A percentile compares a stretch with the other conserved stretches of the same genome.
These are phyloP conservation scores for Eonycteris spelaea DNA, from an alignment of 2,113 vertebrate genomes.

Conservation along the genomic window DNA sequence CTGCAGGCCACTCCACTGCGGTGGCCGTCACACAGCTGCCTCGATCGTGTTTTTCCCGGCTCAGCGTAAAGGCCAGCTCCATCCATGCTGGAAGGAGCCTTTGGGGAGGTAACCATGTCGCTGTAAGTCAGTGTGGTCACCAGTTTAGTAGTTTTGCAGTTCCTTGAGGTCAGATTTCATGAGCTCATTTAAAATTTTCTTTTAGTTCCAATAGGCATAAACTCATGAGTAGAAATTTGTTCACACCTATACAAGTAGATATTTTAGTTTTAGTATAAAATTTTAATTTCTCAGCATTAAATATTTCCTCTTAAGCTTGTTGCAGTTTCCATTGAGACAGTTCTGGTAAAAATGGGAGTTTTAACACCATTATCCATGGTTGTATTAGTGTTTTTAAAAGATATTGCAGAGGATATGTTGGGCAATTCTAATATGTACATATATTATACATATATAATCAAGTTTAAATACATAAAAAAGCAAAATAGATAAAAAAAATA, in stretches of 20 bases:
- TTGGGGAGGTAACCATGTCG: background rate
- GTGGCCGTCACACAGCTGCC: no score
- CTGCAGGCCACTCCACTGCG: background rate
- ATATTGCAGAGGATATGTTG: background rate
- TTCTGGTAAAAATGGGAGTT: background rate
- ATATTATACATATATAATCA: background rate
- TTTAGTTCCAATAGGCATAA: background rate
- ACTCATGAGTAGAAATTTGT: background rate
- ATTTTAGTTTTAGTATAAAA: background rate
- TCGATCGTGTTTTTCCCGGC: background rate
- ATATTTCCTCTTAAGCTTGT: background rate
- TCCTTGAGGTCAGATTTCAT: slow-evolving; percentile 2
- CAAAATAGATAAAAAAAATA: background rate
- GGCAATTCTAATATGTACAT: background rate
- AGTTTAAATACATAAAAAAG: background rate
- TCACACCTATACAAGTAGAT: background rate
- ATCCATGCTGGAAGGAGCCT: background rate
- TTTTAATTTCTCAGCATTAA: slow-evolving; percentile 15
- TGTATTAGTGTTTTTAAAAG: background rate
- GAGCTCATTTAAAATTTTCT: background rate
- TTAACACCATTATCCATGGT: background rate
- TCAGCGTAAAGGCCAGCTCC: background rate
- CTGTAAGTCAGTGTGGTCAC: background rate
- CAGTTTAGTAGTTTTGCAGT: background rate
- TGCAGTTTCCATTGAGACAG: background rate